These are phyloP conservation scores for Idaea dimidiata DNA, from an alignment of 2,888 invertebrate species.

Conservation along the genomic window DNA sequence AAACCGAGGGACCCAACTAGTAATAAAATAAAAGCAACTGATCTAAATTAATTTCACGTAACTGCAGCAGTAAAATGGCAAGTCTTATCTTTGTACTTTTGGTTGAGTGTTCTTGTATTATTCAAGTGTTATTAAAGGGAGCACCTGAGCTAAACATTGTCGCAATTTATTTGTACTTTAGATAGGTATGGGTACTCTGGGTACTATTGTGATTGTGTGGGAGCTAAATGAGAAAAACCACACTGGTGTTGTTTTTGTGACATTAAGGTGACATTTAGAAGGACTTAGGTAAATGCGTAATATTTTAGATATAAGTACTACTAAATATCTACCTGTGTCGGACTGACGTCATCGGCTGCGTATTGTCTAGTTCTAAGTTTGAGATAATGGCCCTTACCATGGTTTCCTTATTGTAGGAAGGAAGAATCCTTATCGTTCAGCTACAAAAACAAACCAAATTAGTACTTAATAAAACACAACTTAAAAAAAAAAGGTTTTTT, in stretches of 20 bases:
- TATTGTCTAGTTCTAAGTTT: neutral
- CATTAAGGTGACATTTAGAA: neutral
- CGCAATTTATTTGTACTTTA: conserved; percentile 1
- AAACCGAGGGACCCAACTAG: too few relatives aligned
- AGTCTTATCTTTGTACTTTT: conserved; percentile 7
- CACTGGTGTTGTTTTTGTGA: neutral
- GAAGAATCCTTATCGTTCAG: too few relatives aligned
- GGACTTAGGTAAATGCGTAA: neutral
- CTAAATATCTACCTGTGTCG: neutral
- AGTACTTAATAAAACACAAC: too few relatives aligned
- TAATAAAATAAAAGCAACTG: neutral
- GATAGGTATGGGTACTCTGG: neutral
- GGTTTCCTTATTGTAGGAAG: too few relatives aligned
- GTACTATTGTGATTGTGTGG: neutral
- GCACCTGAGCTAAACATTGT: conserved; percentile 11
- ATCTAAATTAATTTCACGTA: neutral
- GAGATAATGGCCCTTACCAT: too few relatives aligned
- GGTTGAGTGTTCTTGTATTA: conserved; percentile 28
- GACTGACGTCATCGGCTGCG: neutral
- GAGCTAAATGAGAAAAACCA: neutral
- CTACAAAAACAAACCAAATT: too few relatives aligned
- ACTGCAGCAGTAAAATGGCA: neutral
- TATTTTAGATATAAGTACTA: too few relatives aligned
- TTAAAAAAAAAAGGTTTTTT: too few relatives aligned
- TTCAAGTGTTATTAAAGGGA: conserved; percentile 33